Percentiles rank a stretch among this genome's conserved stretches.
Conservation (phyloP, 2,113 vertebrate genomes). For the Benitochromis conjunctus region DNA sequence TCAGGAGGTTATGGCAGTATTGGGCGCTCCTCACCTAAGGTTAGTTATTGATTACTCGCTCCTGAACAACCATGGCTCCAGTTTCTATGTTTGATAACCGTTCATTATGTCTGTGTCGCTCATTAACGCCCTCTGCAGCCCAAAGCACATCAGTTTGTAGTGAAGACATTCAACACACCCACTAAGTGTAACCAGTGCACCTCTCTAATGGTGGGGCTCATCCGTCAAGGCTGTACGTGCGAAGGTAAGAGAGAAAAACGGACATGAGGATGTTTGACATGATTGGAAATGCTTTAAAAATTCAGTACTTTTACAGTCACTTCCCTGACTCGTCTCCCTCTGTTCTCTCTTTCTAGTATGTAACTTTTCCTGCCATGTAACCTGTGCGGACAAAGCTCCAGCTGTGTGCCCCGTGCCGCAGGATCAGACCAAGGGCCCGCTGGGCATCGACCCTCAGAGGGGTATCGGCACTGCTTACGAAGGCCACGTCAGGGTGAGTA, state of each 20-base stretch:
- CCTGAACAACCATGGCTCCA: not conserved
- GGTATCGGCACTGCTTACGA: slow-evolving; percentile 96
- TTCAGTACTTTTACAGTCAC: rapidly evolving
- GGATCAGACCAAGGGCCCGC: slow-evolving; percentile 92
- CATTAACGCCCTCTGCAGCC: slow-evolving; percentile 73
- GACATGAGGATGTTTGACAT: not conserved
- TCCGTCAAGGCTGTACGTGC: slow-evolving; percentile 95
- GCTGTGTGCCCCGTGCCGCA: slow-evolving; percentile 91
- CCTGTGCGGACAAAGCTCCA: slow-evolving; percentile 96
- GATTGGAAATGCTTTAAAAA: not conserved
- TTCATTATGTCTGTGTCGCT: not conserved
- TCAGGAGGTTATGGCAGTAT: slow-evolving; percentile 83
- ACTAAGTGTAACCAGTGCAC: slow-evolving; percentile 98
- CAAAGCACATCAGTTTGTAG: slow-evolving; percentile 96
- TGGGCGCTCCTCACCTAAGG: slow-evolving; percentile 85
- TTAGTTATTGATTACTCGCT: not conserved
- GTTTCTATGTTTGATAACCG: not conserved
- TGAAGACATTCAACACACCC: slow-evolving; percentile 90
- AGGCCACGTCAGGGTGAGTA: slow-evolving; percentile 89
- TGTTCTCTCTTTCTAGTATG: slow-evolving; percentile 77
- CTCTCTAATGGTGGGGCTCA: slow-evolving; percentile 96
- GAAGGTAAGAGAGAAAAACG: slow-evolving; percentile 80
- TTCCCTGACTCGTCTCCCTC: not conserved
- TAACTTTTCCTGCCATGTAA: slow-evolving; percentile 97
- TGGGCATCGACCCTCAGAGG: slow-evolving; percentile 94